Percentiles rank a stretch among this genome's conserved stretches.
Conservation (phyloP, 2,888 invertebrate species). For the Odontomyia ornata region DNA sequence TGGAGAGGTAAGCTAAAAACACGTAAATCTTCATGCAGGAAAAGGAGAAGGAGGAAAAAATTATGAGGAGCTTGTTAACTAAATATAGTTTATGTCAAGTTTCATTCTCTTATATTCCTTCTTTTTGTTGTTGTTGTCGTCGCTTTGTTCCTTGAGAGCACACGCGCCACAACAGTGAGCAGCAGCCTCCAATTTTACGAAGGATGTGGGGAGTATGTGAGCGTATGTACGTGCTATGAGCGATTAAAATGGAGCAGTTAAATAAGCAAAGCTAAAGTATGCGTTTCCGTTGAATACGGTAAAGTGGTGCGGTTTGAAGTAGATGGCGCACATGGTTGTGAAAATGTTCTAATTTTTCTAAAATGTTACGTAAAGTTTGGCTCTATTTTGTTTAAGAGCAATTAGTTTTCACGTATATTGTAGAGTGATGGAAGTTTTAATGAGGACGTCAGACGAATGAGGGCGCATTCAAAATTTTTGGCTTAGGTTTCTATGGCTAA, state of each 20-base stretch:
- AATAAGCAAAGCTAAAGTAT: neutral
- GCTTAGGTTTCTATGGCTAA: no score
- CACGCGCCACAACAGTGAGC: no score
- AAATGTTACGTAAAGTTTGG: no score
- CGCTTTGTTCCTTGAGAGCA: no score
- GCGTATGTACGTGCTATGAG: neutral
- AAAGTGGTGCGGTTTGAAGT: neutral
- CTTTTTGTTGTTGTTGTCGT: no score
- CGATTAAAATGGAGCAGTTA: neutral
- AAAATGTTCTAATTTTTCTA: no score
- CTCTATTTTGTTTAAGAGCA: no score
- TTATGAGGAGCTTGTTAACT: slow-evolving; percentile 1
- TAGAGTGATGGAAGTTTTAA: no score
- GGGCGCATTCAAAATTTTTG: no score
- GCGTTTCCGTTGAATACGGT: neutral
- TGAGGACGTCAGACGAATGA: no score
- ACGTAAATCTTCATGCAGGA: neutral
- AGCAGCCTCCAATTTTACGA: neutral
- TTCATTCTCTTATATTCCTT: neutral
- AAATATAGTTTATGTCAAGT: slow-evolving; percentile 8
- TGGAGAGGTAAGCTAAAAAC: neutral
- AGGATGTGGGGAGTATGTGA: neutral
- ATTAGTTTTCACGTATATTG: no score
- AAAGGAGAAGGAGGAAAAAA: neutral
- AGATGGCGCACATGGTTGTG: no score